Percentiles rank a stretch among this genome's conserved stretches.
phyloP scores from a whole-genome alignment of 2,113 vertebrate species.

The Lepisosteus oculatus region DNA sequence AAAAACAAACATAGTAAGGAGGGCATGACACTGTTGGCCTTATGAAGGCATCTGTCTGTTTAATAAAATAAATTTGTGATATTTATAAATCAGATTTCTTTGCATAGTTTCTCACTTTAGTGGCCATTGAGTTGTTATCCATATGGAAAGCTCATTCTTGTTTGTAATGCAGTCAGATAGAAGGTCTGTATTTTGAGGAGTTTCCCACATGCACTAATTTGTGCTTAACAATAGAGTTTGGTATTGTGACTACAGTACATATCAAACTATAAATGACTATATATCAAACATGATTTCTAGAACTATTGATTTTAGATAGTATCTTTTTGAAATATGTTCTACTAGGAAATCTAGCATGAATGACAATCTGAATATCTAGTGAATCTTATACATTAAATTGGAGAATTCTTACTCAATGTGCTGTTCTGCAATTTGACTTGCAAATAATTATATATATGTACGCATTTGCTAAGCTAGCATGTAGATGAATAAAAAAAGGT shows the following conservation, averaged over 20 bases:
- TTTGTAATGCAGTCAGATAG: conserved; percentile 2
- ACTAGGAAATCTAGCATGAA: background rate
- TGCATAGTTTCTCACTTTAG: background rate
- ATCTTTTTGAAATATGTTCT: conserved; percentile 2
- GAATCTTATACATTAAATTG: background rate
- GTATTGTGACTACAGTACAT: background rate
- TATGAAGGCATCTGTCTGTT: background rate
- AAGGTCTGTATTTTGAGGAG: background rate
- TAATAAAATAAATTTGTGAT: background rate
- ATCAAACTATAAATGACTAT: background rate
- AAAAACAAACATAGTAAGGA: no score
- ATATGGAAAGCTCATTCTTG: background rate
- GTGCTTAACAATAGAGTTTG: conserved; percentile 3
- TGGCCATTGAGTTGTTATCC: background rate
- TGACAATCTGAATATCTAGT: background rate
- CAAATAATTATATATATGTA: no score
- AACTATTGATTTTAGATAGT: conserved; percentile 13
- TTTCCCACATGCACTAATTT: conserved; percentile 1
- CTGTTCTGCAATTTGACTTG: background rate
- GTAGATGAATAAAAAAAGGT: no score
- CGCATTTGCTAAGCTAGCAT: no score
- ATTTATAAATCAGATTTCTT: background rate
- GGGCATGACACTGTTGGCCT: no score
- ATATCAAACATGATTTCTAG: conserved; percentile 14
- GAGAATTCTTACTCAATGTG: background rate